Base-by-base conservation (phyloP, 2,797 vertebrate genomes). In the Smutsia gigantea region DNA sequence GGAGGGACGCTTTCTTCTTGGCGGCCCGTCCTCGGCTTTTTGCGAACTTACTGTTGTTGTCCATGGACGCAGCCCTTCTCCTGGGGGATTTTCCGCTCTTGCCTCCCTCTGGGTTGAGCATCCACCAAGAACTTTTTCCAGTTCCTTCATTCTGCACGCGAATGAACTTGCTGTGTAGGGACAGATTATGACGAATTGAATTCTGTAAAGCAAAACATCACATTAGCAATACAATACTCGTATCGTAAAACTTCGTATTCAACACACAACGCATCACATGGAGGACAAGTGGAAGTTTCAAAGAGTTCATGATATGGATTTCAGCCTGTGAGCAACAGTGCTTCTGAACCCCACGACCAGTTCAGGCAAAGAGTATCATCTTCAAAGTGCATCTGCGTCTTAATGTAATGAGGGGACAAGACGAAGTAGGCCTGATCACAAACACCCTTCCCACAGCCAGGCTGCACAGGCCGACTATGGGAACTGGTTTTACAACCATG, bases 41-140 rank as follows among this genome's bases (percentile, higher is more conserved):
- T 59, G 99, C 98, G 98, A 99, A 99, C 98, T 99, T 99, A 99
- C 99, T 99, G 99, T 99, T 99, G 99, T 99, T 99, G 99, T 99
- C 99, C 99, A 99, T 99, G 94, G 99, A 99, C 0, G 99, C 99
- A 0, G 99, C 99, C 93, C 99, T 98, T 98, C 99, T 99, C 79
- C 99, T 99, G 2, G 99, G 99, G 15, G 99, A 99, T 96, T 99
- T 99, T 51, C 99, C 99, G 7, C 99, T 99, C 98, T 99, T 99
- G 75, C 99, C 99, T 9, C 99, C 99, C 97, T 99, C 99, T 0
- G 99, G 99, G 97, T 99, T 99, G 2, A 99, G 98, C 99, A 99
- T 99, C 99, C 99, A 99, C 99, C 99, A 99, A 9, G 99, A 99
- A 98, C 99, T 99, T 98, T 99, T 99, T 39, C 99, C 99, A 1